phyloP scores from a whole-genome alignment of 1,140 invertebrate species.

The Drosophila ananassae region DNA sequence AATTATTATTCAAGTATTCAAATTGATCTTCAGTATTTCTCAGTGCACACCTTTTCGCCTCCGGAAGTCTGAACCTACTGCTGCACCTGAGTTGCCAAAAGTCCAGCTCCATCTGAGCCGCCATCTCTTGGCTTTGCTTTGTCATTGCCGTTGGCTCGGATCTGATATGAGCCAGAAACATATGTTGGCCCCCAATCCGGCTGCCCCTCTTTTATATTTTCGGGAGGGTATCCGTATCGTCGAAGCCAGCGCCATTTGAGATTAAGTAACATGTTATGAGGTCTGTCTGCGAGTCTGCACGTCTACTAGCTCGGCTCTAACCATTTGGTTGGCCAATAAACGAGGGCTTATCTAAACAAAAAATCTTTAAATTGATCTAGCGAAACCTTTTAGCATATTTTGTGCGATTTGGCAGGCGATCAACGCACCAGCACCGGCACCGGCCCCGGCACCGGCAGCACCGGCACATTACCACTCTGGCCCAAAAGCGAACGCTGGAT shows the following conservation, averaged over 20 bases:
- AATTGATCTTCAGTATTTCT: neutral
- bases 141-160: slow-evolving; percentile 74
- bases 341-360: slow-evolving; percentile 79
- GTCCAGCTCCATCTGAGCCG: slow-evolving; percentile 21
- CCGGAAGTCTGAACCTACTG: slow-evolving; percentile 41
- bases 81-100: slow-evolving; percentile 35
- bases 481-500: slow-evolving; percentile 21
- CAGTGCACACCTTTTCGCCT: slow-evolving; percentile 24
- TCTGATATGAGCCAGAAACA: slow-evolving; percentile 72
- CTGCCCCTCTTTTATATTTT: slow-evolving; percentile 39
- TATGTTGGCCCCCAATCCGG: slow-evolving; percentile 72
- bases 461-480: slow-evolving; percentile 23
- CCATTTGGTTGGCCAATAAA: slow-evolving; percentile 74
- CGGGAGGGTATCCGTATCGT: slow-evolving; percentile 47
- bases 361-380: slow-evolving; percentile 82
- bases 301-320: slow-evolving; percentile 18
- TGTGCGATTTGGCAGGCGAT: slow-evolving; percentile 79
- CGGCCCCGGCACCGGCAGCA: too few species aligned
- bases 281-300: slow-evolving; percentile 27
- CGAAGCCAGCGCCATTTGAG: slow-evolving; percentile 72
- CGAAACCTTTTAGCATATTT: slow-evolving; percentile 83
- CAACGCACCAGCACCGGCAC: slow-evolving; percentile 32
- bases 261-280: slow-evolving; percentile 70
- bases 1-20: neutral
- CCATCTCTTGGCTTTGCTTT: slow-evolving; percentile 57